Evolutionary conservation across 2,888 invertebrate genomes (phyloP), one percentile per base, ranked within the genome.

Genomic region (Brachynemurus nebulosus): DNA sequence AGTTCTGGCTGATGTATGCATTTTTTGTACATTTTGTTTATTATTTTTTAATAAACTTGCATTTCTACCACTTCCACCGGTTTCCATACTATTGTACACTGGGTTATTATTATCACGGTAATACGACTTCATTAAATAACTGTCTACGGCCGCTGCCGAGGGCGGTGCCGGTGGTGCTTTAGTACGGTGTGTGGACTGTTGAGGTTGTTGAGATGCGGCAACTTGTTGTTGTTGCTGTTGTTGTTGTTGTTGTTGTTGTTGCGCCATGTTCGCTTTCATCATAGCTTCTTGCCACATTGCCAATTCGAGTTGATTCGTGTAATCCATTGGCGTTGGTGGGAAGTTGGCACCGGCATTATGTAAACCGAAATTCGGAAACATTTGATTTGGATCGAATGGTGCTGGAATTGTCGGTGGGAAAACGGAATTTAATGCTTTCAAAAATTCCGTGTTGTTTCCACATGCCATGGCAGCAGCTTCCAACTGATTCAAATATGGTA

Each of bases 261-360:
- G 14, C 12, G 18, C 16, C 54, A 61, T 55, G 51, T 64, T 65
- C 6, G 72, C 69, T 46, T 75, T 73, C 27, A 72, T 65, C 65
- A 79, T 69, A 2, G 74, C 74, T 57, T 82, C 80, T 54, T 81
- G 80, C 79, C 81, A 80, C 68, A 80, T 70, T 1, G 76, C 74
- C 52, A 74, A 62, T 52, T 76, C 75, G 52, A 76, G 59, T 17
- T 71, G 67, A 52, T 68, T 72, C 12, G 67, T 68, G 55, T 72
- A 73, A 49, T 72, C 72, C 68, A 64, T 51, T n/a, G 52, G 52
- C 21, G 56, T 53, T 38, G 56, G 46, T 30, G 59, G 58, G 49
- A 59, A 59, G 23, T 38, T 44, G n/a, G n/a, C n/a, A n/a, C n/a
- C n/a, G n/a, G n/a, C n/a, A 27, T 40, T 40, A 18, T 38, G 38